Evolutionary conservation across 2,888 invertebrate genomes (phyloP).

Genomic region (Muschampia plurimacula): DNA sequence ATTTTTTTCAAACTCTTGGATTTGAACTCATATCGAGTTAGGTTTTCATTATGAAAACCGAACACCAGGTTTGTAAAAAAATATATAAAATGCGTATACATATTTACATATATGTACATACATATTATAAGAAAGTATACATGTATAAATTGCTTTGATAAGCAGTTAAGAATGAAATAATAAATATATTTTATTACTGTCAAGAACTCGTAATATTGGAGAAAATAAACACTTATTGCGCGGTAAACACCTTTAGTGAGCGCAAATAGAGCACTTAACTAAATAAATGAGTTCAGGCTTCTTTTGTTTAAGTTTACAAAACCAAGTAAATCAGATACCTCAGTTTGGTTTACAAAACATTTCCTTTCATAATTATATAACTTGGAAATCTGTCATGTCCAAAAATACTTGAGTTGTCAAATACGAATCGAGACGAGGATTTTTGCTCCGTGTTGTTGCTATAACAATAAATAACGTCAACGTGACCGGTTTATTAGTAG

Average conservation of each 20-base stretch:
- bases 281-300: neutral
- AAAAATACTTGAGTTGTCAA: conserved; percentile 59
- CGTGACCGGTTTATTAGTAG: conserved; percentile 82
- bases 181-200: no score
- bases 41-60: no score
- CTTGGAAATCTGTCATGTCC: conserved; percentile 48
- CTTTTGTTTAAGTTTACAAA: neutral
- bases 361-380: conserved; percentile 1
- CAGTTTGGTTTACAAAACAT: neutral
- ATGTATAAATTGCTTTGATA: no score
- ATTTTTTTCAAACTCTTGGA: no score
- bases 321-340: neutral
- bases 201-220: neutral
- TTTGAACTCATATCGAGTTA: no score
- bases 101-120: no score
- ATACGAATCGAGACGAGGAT: conserved; percentile 62
- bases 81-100: no score
- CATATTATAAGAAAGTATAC: no score
- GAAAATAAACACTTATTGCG: neutral
- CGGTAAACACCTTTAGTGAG: neutral
- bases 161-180: no score
- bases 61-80: no score
- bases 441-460: conserved; percentile 72
- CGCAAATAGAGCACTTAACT: no score
- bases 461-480: conserved; percentile 81